A percentile compares a stretch with the other conserved stretches of the same genome.
Evolutionary conservation across 2,888 invertebrate species (phyloP).

Genomic region (Tanypteryx hageni): DNA sequence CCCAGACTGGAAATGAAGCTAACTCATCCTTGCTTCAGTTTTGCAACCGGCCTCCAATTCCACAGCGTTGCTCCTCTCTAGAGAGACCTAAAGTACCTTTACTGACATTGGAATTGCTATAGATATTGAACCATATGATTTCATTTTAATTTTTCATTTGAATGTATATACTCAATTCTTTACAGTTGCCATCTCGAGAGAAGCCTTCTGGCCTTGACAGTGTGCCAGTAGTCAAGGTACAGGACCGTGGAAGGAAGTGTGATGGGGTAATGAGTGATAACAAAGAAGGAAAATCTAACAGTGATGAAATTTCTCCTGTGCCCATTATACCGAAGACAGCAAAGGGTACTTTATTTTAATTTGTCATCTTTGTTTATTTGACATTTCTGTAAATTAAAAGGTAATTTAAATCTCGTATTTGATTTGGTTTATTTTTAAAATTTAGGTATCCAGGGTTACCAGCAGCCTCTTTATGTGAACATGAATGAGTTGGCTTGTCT

Average conservation of each 20-base stretch:
- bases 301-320: background rate
- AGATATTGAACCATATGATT: background rate
- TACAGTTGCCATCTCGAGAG: slow-evolving; percentile 27
- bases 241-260: slow-evolving; percentile 6
- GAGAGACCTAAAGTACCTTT: slow-evolving; percentile 81
- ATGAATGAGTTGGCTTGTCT: slow-evolving; percentile 92
- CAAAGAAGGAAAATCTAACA: background rate
- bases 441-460: slow-evolving; percentile 23
- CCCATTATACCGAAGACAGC: background rate
- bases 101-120: background rate
- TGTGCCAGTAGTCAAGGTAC: background rate
- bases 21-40: slow-evolving; percentile 23
- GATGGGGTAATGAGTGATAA: slow-evolving; percentile 37
- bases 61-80: slow-evolving; percentile 90
- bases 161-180: background rate
- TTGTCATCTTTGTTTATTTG: background rate
- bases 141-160: background rate
- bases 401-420: background rate
- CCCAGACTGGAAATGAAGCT: slow-evolving; percentile 10
- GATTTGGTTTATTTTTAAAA: background rate
- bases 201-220: slow-evolving; percentile 1
- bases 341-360: background rate
- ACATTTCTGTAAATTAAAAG: background rate
- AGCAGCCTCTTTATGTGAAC: slow-evolving; percentile 88
- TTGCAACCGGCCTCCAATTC: slow-evolving; percentile 82